Conservation (phyloP, 2,113 vertebrate species). For the Crotalus horridus region DNA sequence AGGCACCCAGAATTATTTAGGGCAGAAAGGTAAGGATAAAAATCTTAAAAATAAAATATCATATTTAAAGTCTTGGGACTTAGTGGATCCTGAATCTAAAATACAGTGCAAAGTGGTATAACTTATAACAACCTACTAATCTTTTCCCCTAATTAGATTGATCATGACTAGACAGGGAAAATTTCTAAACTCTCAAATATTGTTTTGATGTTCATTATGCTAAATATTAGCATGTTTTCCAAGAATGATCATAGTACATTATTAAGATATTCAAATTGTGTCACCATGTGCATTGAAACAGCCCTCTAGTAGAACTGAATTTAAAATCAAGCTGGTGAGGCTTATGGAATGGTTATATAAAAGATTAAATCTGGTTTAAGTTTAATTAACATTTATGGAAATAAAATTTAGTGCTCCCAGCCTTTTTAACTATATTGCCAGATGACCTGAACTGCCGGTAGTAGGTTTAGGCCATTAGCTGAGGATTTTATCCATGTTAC, state of each 20-base stretch:
- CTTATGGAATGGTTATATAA: not conserved
- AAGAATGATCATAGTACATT: not conserved
- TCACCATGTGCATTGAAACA: not conserved
- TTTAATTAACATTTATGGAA: not conserved
- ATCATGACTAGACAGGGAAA: not conserved
- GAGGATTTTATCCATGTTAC: not conserved
- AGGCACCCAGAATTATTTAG: not conserved
- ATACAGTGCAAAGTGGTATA: not conserved
- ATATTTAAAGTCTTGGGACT: not conserved
- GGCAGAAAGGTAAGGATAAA: not conserved
- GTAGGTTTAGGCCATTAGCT: not conserved
- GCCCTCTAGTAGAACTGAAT: not conserved
- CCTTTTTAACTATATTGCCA: not conserved
- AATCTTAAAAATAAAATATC: not conserved
- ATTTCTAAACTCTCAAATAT: not conserved
- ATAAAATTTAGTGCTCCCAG: not conserved
- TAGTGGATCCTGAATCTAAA: not conserved
- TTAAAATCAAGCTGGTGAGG: not conserved
- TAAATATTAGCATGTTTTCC: not conserved
- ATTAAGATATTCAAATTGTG: not conserved
- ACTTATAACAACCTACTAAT: too few relatives aligned
- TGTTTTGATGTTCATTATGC: not conserved
- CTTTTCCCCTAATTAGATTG: not conserved
- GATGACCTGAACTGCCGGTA: not conserved
- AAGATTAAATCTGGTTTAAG: not conserved